Evolutionary conservation across 2,888 invertebrate genomes (phyloP).

Genomic region (Congeria kusceri): DNA sequence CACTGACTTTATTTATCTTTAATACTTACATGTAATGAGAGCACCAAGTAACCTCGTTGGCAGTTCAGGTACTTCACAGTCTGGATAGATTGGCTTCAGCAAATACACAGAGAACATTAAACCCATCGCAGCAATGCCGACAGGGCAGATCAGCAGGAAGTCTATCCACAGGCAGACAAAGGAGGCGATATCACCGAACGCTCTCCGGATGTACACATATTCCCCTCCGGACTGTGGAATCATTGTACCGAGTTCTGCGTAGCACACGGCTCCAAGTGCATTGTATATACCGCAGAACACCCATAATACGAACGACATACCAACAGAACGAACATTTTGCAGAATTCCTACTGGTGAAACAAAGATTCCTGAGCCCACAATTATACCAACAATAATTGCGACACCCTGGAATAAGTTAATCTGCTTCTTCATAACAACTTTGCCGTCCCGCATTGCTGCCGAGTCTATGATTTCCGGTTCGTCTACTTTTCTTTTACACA

Average conservation of each 20-base stretch:
- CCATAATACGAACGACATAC: constrained; percentile 94
- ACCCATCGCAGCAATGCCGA: constrained; percentile 83
- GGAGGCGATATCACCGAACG: constrained; percentile 82
- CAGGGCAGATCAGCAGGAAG: constrained; percentile 82
- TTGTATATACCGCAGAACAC: constrained; percentile 92
- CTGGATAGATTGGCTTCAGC: constrained; percentile 82
- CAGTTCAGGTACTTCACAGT: constrained; percentile 79
- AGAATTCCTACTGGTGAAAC: constrained; percentile 96
- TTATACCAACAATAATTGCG: constrained; percentile 96
- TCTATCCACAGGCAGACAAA: constrained; percentile 84
- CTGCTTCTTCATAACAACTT: constrained; percentile 91
- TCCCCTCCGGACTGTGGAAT: constrained; percentile 89
- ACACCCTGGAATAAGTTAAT: constrained; percentile 95
- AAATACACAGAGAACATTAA: constrained; percentile 83
- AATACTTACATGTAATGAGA: constrained; percentile 81
- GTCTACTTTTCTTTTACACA: constrained; percentile 18
- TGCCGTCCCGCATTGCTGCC: constrained; percentile 36
- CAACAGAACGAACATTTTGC: constrained; percentile 90
- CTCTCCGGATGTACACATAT: constrained; percentile 86
- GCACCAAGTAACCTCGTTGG: constrained; percentile 78
- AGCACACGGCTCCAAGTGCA: constrained; percentile 93
- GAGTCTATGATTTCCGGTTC: constrained; percentile 13
- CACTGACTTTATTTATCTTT: no score
- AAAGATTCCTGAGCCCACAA: constrained; percentile 98
- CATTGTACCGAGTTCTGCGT: constrained; percentile 95